Base-by-base conservation (phyloP, 2,888 invertebrate species). In the Drosophila nr. medialis region DNA sequence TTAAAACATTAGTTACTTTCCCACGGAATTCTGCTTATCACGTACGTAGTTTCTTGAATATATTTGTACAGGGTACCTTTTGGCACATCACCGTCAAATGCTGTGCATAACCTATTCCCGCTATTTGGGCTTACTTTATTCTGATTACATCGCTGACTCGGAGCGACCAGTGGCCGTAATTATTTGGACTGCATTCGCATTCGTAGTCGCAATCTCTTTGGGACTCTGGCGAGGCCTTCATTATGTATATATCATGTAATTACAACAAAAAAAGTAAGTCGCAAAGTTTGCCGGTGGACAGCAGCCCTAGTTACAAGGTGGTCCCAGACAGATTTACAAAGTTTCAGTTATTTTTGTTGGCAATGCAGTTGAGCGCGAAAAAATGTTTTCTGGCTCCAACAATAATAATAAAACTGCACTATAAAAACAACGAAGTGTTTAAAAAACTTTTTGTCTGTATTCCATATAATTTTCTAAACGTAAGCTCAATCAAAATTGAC, bases 231-330 rank as follows among this genome's bases (percentile, higher is more conserved):
- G 56, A 80, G 72, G 56, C 60, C 82, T 81, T 83, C 90, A 89
- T 83, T 87, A 89, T 87, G 83, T 80, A 89, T 80, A 89, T 73
- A 81, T 84, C 89, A 89, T 89, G 86, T 89, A 83, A 83, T 83
- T 87, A 89, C 87, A 89, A 86, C 1, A 29, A 29, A 50, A 10
- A n/a, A 50, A n/a, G 0, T 48, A 64, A 61, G 64, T 53, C 68
- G 32, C 53, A 24, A 55, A 59, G 49, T 42, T 13, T 24, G 50
- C 42, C 45, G 34, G 50, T 40, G 75, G 73, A 59, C 77, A 61
- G 13, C n/a, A 48, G 55, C 11, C 54, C 42, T 29, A 40, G 45
- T 51, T 58, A 18, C 84, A 56, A 78, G 89, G 89, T 89, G 87
- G 89, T 83, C 84, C 74, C 70, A 66, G 62, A 48, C 15, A 45